These are phyloP conservation scores for Orthosia gracilis DNA, from an alignment of 2,888 invertebrate species.

Conservation along the genomic window DNA sequence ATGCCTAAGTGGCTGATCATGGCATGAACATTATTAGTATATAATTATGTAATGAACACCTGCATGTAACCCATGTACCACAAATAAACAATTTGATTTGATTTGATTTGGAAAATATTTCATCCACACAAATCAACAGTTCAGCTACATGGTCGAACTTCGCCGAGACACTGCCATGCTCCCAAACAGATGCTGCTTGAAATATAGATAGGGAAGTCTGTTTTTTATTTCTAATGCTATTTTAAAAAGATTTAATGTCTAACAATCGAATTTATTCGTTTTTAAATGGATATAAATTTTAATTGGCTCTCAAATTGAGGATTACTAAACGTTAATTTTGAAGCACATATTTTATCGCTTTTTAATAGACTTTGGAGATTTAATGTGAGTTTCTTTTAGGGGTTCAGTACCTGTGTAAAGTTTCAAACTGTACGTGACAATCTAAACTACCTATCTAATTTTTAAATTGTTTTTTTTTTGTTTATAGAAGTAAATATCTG, in stretches of 20 bases:
- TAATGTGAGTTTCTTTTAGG: background rate
- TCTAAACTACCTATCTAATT: no score
- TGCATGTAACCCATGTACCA: no score
- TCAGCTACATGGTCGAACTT: slow-evolving; percentile 25
- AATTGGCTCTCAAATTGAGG: slow-evolving; percentile 23
- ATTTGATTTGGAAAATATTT: background rate
- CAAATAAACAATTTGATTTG: no score
- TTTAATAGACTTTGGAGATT: slow-evolving; percentile 20
- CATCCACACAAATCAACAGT: background rate
- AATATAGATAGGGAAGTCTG: slow-evolving; percentile 43
- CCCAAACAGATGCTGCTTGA: slow-evolving; percentile 39
- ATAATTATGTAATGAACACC: no score
- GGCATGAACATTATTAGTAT: no score
- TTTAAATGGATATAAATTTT: slow-evolving; percentile 48
- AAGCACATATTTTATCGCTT: slow-evolving; percentile 25
- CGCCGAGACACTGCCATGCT: slow-evolving; percentile 17
- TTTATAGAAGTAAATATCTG: no score
- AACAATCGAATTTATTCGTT: slow-evolving; percentile 33
- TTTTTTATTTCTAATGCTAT: slow-evolving; percentile 35
- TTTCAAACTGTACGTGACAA: no score
- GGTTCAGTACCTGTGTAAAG: background rate
- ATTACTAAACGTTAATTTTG: slow-evolving; percentile 1
- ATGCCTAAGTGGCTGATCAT: no score
- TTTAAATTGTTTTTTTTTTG: no score
- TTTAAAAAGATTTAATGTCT: slow-evolving; percentile 22